Conservation (phyloP, 2,113 vertebrate genomes). For the Aix galericulata region DNA sequence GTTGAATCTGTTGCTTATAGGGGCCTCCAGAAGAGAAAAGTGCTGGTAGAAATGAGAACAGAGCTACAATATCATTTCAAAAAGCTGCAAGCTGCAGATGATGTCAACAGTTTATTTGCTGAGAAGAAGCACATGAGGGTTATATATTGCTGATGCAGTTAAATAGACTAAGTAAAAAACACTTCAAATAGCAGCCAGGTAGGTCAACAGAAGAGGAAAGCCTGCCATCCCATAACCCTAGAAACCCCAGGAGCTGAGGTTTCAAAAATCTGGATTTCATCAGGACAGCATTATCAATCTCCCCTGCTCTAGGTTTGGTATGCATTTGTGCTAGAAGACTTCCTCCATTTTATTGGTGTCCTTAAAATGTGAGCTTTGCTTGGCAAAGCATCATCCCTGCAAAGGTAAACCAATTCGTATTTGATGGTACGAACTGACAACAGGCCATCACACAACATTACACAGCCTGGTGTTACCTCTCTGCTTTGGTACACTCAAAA, state of each 20-base stretch:
- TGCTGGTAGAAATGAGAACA: background rate
- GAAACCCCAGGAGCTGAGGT: background rate
- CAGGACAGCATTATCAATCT: background rate
- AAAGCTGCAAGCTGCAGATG: constrained; percentile 13
- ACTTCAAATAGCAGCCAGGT: background rate
- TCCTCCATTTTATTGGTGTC: background rate
- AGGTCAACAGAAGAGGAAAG: background rate
- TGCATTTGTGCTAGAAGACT: background rate
- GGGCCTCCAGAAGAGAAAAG: constrained; percentile 1
- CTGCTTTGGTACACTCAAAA: background rate
- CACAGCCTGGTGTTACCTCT: background rate
- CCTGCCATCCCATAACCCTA: background rate
- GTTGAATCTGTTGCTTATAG: background rate
- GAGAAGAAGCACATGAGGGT: background rate
- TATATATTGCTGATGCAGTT: background rate
- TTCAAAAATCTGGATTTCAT: background rate
- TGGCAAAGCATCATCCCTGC: background rate
- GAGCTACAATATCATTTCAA: background rate
- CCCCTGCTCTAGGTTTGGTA: background rate
- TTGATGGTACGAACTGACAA: background rate
- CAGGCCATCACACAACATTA: background rate
- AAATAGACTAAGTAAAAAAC: background rate
- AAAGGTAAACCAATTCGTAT: background rate
- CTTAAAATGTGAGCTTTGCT: background rate
- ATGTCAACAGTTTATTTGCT: background rate